Base-by-base conservation (phyloP, 2,113 vertebrate species). In the Rattus norvegicus region DNA sequence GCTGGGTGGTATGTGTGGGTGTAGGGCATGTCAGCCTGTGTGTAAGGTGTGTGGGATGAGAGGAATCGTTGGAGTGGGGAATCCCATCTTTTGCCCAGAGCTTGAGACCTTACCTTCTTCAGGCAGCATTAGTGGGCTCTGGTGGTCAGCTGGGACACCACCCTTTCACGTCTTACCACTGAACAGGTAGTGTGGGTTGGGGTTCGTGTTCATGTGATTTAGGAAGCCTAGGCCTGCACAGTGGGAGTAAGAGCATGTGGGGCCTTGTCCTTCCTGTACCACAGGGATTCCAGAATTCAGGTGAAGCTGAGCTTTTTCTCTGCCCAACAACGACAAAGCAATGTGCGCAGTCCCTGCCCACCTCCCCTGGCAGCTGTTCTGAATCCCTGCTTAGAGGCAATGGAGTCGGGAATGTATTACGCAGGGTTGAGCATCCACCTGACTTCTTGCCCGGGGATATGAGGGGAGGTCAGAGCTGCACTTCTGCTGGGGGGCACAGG, bases 211-310 rank as follows among this genome's bases (percentile, higher is more conserved):
- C 8, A 73, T 39, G 70, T 39, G 70, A 14, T 39, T 36, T n/a
- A 26, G 12, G 5, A 52, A 9, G 81, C 56, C 61, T 69, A 59
- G 49, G 16, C 7, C 10, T 54, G 28, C 24, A 59, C 61, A 7
- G 5, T 7, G 4, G 14, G 36, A 30, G 22, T 19, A 28, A 83
- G 9, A 22, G 19, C 8, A 1, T 7, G 2, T 9, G 33, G 8
- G 47, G 19, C 36, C 28, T 69, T 3, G 28, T 43, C 26, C 4
- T 49, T n/a, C 26, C 2, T 49, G n/a, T 43, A 24, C 28, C 36
- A 2, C 26, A 28, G 65, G 20, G 9, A 59, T 26, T 12, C 49
- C 20, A 24, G 43, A 49, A 9, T n/a, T 17, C 33, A 49, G 43
- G 75, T 26, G 81, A 33, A 86, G 47, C 83, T 65, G 59, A 77